phyloP scores from a whole-genome alignment of 2,888 invertebrate species.

The Synanthedon formicaeformis region DNA sequence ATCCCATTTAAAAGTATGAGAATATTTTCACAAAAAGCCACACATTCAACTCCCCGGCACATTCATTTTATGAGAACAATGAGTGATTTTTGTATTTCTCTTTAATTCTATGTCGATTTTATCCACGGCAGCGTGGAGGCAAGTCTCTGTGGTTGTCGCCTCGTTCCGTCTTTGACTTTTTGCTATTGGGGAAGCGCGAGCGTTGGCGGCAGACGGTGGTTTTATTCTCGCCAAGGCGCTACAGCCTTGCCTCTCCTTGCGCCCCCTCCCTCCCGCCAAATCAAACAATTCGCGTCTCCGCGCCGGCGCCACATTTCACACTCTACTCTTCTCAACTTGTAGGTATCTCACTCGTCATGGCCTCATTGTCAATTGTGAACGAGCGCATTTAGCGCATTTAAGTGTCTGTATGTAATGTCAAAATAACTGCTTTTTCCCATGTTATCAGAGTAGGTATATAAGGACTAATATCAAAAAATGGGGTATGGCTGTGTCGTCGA shows the following conservation, averaged over 20 bases:
- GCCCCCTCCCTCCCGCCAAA: constrained; percentile 12
- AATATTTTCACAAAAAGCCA: constrained; percentile 70
- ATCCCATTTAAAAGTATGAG: constrained; percentile 70
- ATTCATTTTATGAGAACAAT: constrained; percentile 72
- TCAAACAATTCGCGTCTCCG: constrained; percentile 1
- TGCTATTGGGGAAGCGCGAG: constrained; percentile 51
- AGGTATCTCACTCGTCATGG: neutral
- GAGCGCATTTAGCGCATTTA: constrained; percentile 3
- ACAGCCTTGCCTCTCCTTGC: constrained; percentile 18
- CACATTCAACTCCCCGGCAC: constrained; percentile 68
- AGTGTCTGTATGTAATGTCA: no score
- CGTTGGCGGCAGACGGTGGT: constrained; percentile 50
- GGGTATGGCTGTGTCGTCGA: no score
- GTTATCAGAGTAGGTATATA: no score
- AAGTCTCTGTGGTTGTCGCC: constrained; percentile 60
- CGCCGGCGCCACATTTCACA: constrained; percentile 51
- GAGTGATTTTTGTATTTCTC: constrained; percentile 70
- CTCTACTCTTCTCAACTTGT: constrained; percentile 19
- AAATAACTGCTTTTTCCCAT: no score
- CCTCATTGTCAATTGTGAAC: constrained; percentile 9
- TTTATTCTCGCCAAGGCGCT: constrained; percentile 44
- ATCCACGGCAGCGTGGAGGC: constrained; percentile 59
- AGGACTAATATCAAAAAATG: no score
- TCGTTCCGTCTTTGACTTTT: constrained; percentile 64
- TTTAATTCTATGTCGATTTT: constrained; percentile 71